Percentiles rank a stretch among this genome's conserved stretches.
These are phyloP conservation scores for Tiliqua scincoides DNA, from an alignment of 2,113 vertebrate species.

Conservation along the genomic window DNA sequence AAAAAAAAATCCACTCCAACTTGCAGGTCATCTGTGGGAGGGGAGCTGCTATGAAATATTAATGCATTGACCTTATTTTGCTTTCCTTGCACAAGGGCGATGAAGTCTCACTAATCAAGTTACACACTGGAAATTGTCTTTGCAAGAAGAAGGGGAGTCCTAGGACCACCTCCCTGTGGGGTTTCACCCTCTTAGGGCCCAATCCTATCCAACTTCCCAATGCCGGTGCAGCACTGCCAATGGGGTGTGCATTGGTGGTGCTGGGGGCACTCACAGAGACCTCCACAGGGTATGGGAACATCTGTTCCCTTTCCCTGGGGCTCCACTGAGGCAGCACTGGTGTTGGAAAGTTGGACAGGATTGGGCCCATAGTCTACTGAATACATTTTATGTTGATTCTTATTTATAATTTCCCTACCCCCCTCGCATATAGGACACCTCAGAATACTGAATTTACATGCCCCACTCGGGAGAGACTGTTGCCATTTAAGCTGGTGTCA, in stretches of 20 bases:
- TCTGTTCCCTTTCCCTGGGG: too few species aligned
- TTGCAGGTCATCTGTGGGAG: background rate
- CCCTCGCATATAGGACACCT: background rate
- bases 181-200: conserved; percentile 47
- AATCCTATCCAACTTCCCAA: too few species aligned
- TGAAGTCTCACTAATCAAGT: conserved; percentile 50
- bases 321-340: too few species aligned
- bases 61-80: conserved; percentile 17
- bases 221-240: too few species aligned
- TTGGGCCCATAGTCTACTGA: too few species aligned
- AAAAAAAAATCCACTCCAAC: conserved; percentile 11
- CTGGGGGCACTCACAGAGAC: too few species aligned
- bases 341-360: too few species aligned
- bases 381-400: conserved; percentile 57
- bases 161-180: conserved; percentile 19
- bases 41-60: conserved; percentile 6
- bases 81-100: background rate
- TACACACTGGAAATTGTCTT: conserved; percentile 27
- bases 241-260: too few species aligned
- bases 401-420: conserved; percentile 8
- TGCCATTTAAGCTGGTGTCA: conserved; percentile 61
- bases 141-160: conserved; percentile 21
- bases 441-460: conserved; percentile 60
- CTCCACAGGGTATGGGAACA: too few species aligned
- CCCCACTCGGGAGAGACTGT: conserved; percentile 47